Base-by-base conservation (phyloP, 2,888 invertebrate species). In the Amiota communis region DNA sequence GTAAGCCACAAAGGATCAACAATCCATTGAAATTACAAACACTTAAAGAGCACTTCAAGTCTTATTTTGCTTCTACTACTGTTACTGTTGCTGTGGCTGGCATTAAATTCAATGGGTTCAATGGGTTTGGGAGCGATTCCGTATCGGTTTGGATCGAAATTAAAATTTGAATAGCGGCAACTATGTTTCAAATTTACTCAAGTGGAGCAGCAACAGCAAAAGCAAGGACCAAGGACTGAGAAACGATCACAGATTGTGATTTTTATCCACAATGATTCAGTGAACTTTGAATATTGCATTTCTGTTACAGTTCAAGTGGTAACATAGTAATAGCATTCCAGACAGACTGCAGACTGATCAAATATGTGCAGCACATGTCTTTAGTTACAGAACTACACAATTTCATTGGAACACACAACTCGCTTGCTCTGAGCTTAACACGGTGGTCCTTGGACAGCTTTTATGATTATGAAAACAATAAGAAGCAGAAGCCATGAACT, bases 1-100 rank as follows among this genome's bases (percentile, higher is more conserved):
- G 77, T 80, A 81, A 81, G 82, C 83, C 83, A 84, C 83, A 85
- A 84, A 84, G 84, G 84, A 84, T 82, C 83, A 84, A 84, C 84
- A 84, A 84, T 74, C 83, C 82, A 56, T 72, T 80, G 83, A 73
- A 83, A 82, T 84, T 83, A 81, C 80, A 80, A 77, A 78, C 80
- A 81, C 77, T 77, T 78, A 78, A 80, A 74, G 76, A n/a, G 72
- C 74, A 78, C 77, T 78, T 81, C 76, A 61, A 75, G 71, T 36
- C 36, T 36, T 36, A 36, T 6, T 36, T 36, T 36, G 36, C 36
- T 36, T 36, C 36, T 36, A 36, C 36, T 36, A 6, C 8, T 36
- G 36, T 36, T 36, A 6, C 8, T 36, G 6, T 36, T 36, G 36
- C 36, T 36, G 36, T 36, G 36, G 36, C 36, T 36, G 36, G 36